Percentiles rank a stretch among this genome's conserved stretches.
Conservation (phyloP, 2,797 vertebrate species). For the Spatula clypeata region DNA sequence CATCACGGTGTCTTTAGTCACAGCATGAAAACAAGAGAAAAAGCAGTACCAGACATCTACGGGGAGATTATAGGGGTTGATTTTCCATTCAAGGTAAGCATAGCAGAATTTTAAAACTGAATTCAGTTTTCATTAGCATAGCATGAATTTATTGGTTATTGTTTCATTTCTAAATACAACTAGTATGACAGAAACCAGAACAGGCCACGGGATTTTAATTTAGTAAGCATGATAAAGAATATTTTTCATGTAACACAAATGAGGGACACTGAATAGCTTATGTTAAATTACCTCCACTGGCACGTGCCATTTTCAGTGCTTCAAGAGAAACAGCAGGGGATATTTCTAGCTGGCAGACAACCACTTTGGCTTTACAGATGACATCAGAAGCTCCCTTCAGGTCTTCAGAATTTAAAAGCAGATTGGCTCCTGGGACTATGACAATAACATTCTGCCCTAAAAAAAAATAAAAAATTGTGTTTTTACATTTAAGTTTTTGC, state of each 20-base stretch:
- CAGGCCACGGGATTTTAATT: background rate
- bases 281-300: conserved; percentile 88
- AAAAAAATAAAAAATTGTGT: conserved; percentile 38
- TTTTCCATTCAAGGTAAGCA: conserved; percentile 5
- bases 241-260: conserved; percentile 40
- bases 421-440: conserved; percentile 96
- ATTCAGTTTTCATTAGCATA: background rate
- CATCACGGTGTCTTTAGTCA: background rate
- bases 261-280: conserved; percentile 31
- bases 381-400: conserved; percentile 85
- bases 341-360: conserved; percentile 96
- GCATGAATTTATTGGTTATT: conserved; percentile 7
- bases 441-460: conserved; percentile 96
- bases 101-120: background rate
- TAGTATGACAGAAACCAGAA: conserved; percentile 12
- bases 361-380: conserved; percentile 89
- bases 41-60: background rate
- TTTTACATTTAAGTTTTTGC: conserved; percentile 31
- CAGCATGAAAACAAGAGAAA: background rate
- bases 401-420: conserved; percentile 90
- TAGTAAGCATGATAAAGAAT: background rate
- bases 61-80: background rate
- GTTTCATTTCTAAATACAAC: conserved; percentile 41
- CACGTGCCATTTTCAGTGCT: conserved; percentile 91
- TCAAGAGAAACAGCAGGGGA: conserved; percentile 87